Base-by-base conservation (phyloP, 1,140 invertebrate genomes). In the Choristoneura fumiferana region DNA sequence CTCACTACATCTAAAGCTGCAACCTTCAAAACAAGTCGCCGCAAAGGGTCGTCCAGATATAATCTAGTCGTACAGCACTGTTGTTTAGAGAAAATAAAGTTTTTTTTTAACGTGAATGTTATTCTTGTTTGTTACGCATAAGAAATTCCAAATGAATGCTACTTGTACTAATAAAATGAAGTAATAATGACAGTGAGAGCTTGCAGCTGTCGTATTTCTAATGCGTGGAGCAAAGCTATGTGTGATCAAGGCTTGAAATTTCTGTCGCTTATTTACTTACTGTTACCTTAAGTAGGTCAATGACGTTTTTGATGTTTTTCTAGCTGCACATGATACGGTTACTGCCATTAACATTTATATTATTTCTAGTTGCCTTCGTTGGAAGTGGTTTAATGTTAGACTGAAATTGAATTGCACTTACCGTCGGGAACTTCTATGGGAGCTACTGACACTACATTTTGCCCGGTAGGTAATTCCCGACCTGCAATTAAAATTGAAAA, bases 361-460 rank as follows among this genome's bases (percentile, higher is more conserved):
- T 18, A 37, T 37, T 37, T 8, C 18, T 2, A 43, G 9, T 15
- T 49, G 18, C 43, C 43, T 8, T 33, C 22, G 4, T 6, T 49
- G 29, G 4, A 22, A n/a, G n/a, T 33, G 10, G 29, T 49, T 8
- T 40, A 40, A 5, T 12, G 35, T 9, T 13, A 49, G n/a, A 17
- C 18, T 10, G n/a, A 49, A 49, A 49, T 33, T 33, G 22, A 49
- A 49, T 33, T 33, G 45, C 29, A 80, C 85, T 83, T 73, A 89
- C 86, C 86, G 58, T 89, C 80, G 14, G 81, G 69, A 57, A 89
- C 81, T 76, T 89, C 80, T 71, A 89, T 87, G 57, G 86, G 86
- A 61, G 81, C 84, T 71, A 84, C 86, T 18, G 86, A 87, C 49
- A 89, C 86, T 73, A 89, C 80, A 81, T 89, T 89, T 68, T 86